Evolutionary conservation across 2,888 invertebrate species (phyloP), one percentile per base, ranked within the genome.

Genomic region (Sarcophaga carnaria): DNA sequence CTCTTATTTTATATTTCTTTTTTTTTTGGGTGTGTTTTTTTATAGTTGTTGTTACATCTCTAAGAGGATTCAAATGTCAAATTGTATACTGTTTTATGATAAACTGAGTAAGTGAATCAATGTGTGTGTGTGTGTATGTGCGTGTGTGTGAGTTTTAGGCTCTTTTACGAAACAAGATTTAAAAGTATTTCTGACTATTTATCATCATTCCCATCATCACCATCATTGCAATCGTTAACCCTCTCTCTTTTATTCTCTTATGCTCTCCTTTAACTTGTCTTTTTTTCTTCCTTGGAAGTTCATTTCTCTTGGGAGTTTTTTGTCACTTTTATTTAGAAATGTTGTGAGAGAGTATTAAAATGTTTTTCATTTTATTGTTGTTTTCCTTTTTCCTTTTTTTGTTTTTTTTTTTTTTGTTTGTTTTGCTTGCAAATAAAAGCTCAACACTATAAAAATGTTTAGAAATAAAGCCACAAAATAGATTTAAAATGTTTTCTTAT

Each of bases 61-160:
- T 80, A 84, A 84, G 80, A 80, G 84, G 84, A 84, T 84, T 84
- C 80, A 80, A 80, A 80, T 80, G 84, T 76, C 80, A 80, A 84
- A 80, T 80, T 78, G 49, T 78, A 77, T 54, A 64, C 10, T 14
- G 22, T 14, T 22, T 37, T 70, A 27, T 37, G 20, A 22, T 54
- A 14, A 54, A 54, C 12, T 71, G 70, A n/a, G 10, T 76, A n/a
- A 25, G 54, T 14, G 12, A 17, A 54, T 54, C 12, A 12, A 54
- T 54, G 54, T 54, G 12, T 69, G 17, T 14, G 47, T 49, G 6
- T 54, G 25, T 62, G 10, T 67, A 14, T 49, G 25, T 25, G 11
- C 11, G 12, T 69, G 17, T 14, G 47, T 49, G 6, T 54, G 25
- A 22, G 70, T 54, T 14, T 49, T 49, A 49, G 49, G 37, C 62